These are phyloP conservation scores for Urophycis tenuis DNA, from an alignment of 2,797 vertebrate species.

Conservation along the genomic window DNA sequence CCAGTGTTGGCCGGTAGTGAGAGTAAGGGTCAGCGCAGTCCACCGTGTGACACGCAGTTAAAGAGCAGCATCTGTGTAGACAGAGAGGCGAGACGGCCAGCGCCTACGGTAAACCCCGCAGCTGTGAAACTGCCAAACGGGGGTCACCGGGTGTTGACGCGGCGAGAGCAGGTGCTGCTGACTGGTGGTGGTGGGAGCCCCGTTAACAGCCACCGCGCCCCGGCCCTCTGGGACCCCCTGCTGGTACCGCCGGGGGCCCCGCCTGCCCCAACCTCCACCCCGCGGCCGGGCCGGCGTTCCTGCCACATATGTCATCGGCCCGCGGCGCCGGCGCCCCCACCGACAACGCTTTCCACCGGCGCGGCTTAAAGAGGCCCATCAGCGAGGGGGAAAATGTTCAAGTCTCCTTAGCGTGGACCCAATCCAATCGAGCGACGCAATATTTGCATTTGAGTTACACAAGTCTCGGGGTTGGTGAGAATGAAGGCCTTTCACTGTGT, in stretches of 20 bases:
- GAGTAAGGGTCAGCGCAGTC: conserved; percentile 36
- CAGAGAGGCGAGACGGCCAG: conserved; percentile 50
- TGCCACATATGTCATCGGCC: conserved; percentile 63
- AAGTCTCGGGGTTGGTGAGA: conserved; percentile 81
- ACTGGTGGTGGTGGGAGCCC: conserved; percentile 51
- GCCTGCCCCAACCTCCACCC: conserved; percentile 38
- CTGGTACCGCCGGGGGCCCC: conserved; percentile 38
- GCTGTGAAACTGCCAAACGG: conserved; percentile 65
- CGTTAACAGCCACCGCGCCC: conserved; percentile 60
- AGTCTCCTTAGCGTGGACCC: conserved; percentile 56
- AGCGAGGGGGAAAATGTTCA: conserved; percentile 68
- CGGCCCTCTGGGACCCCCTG: conserved; percentile 51
- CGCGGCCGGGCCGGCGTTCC: conserved; percentile 52
- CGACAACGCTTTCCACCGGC: conserved; percentile 51
- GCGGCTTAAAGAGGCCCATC: conserved; percentile 46
- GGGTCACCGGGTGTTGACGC: conserved; percentile 66
- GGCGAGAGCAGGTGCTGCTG: conserved; percentile 65
- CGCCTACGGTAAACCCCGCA: conserved; percentile 51
- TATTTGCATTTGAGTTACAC: conserved; percentile 81
- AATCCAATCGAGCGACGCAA: conserved; percentile 73
- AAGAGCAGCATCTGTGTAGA: conserved; percentile 42
- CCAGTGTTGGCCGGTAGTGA: conserved; percentile 22
- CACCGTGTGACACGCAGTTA: conserved; percentile 43
- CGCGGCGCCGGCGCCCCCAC: conserved; percentile 19
- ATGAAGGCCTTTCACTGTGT: conserved; percentile 76